Base-by-base conservation (phyloP, 2,113 vertebrate species). In the Peromyscus maniculatus region DNA sequence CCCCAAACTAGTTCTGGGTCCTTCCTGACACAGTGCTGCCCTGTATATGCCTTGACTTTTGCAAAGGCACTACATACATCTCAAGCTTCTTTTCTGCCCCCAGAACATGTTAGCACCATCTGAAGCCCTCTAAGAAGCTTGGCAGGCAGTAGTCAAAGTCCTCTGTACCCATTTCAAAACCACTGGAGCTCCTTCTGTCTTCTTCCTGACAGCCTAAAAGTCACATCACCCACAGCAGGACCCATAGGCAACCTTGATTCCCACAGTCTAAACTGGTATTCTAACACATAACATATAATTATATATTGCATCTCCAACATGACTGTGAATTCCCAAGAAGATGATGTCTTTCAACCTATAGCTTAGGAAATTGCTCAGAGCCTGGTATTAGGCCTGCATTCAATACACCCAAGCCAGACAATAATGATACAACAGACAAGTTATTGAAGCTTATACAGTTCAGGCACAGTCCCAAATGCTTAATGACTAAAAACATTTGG, bases 381-480 rank as follows among this genome's bases (percentile, higher is more conserved):
- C 57, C 84, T 89, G 91, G 75, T 91, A 86, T 0, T 15, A 7
- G 88, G 67, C 92, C n/a, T 33, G 74, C 19, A 46, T 31, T 89
- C 49, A 91, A 46, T 46, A 91, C 46, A 89, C 22, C 67, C 36
- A 69, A 43, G 62, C 46, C 9, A 10, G 82, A 71, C 15, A 87
- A 77, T 19, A 39, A 84, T 15, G 43, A 49, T 21, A 21, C 22
- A 26, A 77, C 36, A 91, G 87, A 66, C 87, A 39, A 39, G 72
- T 75, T 79, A 94, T 1, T 66, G 71, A 92, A n/a, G 46, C 33
- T 92, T 83, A 24, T 13, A 87, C 31, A 31, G 2, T 24, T 82
- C 43, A 83, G 94, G 89, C 91, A 91, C 4, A 69, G 82, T 69
- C 89, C 55, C 83, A 74, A 89, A 74, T 7, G 43, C 71, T 86